Evolutionary conservation across 2,888 invertebrate genomes (phyloP).

Genomic region (Dione vanillae): DNA sequence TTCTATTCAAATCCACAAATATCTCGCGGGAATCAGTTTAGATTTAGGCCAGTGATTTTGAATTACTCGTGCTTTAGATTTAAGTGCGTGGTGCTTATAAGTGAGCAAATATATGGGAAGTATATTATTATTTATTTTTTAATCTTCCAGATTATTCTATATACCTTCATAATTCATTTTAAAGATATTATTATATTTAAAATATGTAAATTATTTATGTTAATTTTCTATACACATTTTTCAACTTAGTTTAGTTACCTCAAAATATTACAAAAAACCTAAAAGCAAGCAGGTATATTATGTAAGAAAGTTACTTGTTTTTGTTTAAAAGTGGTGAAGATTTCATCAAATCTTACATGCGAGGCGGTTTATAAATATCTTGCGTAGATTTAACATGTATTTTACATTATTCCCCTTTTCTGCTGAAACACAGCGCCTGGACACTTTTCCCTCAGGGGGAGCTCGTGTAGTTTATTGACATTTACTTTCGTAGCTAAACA

Average conservation of each 20-base stretch:
- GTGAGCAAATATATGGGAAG: background rate
- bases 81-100: slow-evolving; percentile 5
- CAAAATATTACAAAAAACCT: too few relatives aligned
- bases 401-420: slow-evolving; percentile 56
- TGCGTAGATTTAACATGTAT: slow-evolving; percentile 52
- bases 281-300: background rate
- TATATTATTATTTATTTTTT: background rate
- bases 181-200: background rate
- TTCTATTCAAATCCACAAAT: background rate
- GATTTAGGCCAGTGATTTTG: slow-evolving; percentile 30
- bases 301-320: background rate
- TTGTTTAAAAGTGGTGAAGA: background rate
- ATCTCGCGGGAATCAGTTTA: slow-evolving; percentile 7
- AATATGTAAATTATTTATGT: background rate
- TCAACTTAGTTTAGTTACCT: too few relatives aligned
- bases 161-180: too few relatives aligned
- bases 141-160: background rate
- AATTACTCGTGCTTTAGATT: background rate
- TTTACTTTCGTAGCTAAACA: slow-evolving; percentile 81
- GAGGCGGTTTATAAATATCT: slow-evolving; percentile 34
- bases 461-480: slow-evolving; percentile 80
- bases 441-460: slow-evolving; percentile 69
- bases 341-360: background rate
- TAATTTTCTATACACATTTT: too few relatives aligned
- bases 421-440: slow-evolving; percentile 65